Percentiles rank a stretch among this genome's conserved stretches.
Evolutionary conservation across 2,797 vertebrate species (phyloP).

Genomic region (Hozukius guyotensis): DNA sequence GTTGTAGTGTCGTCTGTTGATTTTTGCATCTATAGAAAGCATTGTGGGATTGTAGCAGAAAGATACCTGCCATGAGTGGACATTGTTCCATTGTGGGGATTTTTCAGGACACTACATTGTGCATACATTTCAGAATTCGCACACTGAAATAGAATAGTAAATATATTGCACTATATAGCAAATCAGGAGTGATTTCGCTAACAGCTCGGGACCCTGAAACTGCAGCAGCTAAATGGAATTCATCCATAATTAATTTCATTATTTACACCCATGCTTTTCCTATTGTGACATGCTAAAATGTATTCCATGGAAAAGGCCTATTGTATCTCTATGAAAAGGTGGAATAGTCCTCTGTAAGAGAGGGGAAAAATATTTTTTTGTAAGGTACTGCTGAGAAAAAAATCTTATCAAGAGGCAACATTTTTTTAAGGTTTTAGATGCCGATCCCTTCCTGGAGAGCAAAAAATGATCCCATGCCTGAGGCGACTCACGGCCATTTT

Average conservation of each 20-base stretch:
- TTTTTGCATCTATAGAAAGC: not conserved
- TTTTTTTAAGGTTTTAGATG: slow-evolving; percentile 23
- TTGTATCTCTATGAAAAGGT: not conserved
- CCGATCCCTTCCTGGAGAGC: slow-evolving; percentile 40
- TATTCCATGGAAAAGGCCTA: not conserved
- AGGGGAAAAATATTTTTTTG: not conserved
- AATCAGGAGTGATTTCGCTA: not conserved
- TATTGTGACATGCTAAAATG: not conserved
- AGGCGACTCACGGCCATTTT: slow-evolving; percentile 59
- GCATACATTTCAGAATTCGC: not conserved
- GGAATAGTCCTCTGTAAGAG: not conserved
- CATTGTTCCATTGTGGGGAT: not conserved
- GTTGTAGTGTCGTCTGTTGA: not conserved
- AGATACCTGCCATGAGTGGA: not conserved
- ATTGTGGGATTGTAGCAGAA: not conserved
- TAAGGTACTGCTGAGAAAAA: not conserved
- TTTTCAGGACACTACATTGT: not conserved
- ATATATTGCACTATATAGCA: not conserved
- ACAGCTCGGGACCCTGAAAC: not conserved
- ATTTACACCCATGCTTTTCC: not conserved
- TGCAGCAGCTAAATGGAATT: not conserved
- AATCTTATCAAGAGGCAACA: slow-evolving; percentile 41
- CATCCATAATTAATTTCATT: not conserved
- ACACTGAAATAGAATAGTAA: not conserved
- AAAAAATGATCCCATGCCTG: slow-evolving; percentile 53